Evolutionary conservation across 2,888 invertebrate species (phyloP), one percentile per base, ranked within the genome.

Genomic region (Lasioglossum malachurum): DNA sequence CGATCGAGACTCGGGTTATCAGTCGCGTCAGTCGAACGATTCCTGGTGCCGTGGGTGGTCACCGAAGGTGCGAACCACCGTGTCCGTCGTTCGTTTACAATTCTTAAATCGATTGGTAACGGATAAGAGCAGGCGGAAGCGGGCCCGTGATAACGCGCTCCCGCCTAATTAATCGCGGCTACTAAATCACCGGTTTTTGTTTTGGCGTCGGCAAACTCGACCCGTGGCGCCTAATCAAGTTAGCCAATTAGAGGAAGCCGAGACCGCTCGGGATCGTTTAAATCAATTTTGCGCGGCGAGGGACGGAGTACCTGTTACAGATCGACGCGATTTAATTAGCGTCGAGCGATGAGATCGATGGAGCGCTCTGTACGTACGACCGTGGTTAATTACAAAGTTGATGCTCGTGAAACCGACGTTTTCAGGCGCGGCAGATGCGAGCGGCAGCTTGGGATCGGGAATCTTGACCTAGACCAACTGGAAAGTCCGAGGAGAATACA

Each of bases 391-490:
- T 46, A 57, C 27, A 38, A 31, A 27, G 69, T 64, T 16, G 38
- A 41, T 16, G 49, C 49, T 8, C 2, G 19, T 19, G 75, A 41
- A 35, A 46, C 31, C 44, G 77, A 78, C 46, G 8, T 44, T 71
- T 69, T 27, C 14, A 31, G 44, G 12, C 44, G 35, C 19, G 67
- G 38, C 91, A 90, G 90, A 91, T 90, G 91, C 73, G 72, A 88
- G 49, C 64, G 57, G 38, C 86, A 84, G 80, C 76, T 78, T 80
- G 86, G 72, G 69, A 84, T 75, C 78, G 80, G 85, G 74, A 89
- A 31, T 84, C 90, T 75, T 87, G 92, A 92, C 89, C 91, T 91
- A 89, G 84, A 71, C 86, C 88, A 92, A 92, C 75, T 60, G 53
- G 82, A 64, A 31, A 64, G 64, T 27, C 27, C 64, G 64, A 84